Conservation (phyloP, 2,113 vertebrate species). For the Sebastes fasciatus region DNA sequence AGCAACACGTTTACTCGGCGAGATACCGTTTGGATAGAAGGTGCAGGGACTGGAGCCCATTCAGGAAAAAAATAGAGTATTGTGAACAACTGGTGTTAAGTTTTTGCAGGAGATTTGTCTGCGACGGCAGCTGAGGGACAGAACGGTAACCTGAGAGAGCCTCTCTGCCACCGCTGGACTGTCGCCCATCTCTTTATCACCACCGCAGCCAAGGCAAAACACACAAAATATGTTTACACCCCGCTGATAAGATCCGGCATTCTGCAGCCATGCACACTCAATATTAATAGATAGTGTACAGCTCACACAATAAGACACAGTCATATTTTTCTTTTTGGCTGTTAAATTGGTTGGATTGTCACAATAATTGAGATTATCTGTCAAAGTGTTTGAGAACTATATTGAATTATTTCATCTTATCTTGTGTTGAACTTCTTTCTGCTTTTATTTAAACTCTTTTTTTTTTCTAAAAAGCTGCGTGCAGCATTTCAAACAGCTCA, state of each 20-base stretch:
- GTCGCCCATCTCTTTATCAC: constrained; percentile 74
- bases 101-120: constrained; percentile 29
- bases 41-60: constrained; percentile 5
- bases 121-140: not conserved
- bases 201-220: constrained; percentile 59
- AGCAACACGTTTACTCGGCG: constrained; percentile 12
- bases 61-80: not conserved
- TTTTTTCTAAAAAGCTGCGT: not conserved
- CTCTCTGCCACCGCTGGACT: constrained; percentile 60
- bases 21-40: constrained; percentile 12
- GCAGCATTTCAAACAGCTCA: constrained; percentile 24
- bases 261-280: constrained; percentile 57
- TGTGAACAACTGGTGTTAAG: not conserved
- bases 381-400: constrained; percentile 10
- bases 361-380: constrained; percentile 11
- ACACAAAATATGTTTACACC: constrained; percentile 79
- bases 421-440: not conserved
- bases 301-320: constrained; percentile 1
- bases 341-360: constrained; percentile 20
- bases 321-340: not conserved
- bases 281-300: constrained; percentile 50
- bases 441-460: not conserved
- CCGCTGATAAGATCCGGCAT: constrained; percentile 74
- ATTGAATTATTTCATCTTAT: not conserved
- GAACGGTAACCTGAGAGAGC: constrained; percentile 63